A percentile compares a stretch with the other conserved stretches of the same genome.
Conservation (phyloP, 2,797 vertebrate species). For the Cossypha polioptera region DNA sequence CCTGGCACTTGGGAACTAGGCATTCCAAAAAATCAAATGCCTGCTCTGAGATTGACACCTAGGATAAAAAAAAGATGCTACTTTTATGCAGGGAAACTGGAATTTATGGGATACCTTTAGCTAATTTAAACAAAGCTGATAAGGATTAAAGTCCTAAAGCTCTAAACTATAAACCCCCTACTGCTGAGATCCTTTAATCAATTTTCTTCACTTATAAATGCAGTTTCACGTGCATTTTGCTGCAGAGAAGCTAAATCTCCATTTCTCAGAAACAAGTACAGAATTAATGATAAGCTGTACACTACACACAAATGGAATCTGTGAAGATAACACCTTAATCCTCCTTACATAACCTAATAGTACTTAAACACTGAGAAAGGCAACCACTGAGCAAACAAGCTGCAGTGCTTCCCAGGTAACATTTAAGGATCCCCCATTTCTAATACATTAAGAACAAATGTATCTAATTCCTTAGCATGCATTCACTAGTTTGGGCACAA, state of each 20-base stretch:
- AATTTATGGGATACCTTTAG: neutral
- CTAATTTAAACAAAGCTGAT: neutral
- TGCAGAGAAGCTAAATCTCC: neutral
- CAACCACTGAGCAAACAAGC: neutral
- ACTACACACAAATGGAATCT: constrained; percentile 20
- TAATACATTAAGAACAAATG: neutral
- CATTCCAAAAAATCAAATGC: neutral
- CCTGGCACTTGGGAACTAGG: neutral
- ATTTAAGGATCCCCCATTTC: neutral
- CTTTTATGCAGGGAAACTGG: neutral
- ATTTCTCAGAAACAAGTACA: constrained; percentile 27
- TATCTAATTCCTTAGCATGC: neutral
- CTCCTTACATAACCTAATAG: constrained; percentile 27
- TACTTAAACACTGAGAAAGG: constrained; percentile 4
- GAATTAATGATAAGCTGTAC: constrained; percentile 48
- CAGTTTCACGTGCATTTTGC: neutral
- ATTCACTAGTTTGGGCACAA: neutral
- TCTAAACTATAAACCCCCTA: neutral
- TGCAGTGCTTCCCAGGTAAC: neutral
- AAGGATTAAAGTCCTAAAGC: neutral
- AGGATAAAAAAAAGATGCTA: neutral
- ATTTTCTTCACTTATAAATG: neutral
- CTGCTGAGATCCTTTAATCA: neutral
- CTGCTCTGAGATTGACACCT: neutral
- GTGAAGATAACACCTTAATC: constrained; percentile 44